Conservation (phyloP, 2,113 vertebrate genomes). For the Corythornis vintsioides region DNA sequence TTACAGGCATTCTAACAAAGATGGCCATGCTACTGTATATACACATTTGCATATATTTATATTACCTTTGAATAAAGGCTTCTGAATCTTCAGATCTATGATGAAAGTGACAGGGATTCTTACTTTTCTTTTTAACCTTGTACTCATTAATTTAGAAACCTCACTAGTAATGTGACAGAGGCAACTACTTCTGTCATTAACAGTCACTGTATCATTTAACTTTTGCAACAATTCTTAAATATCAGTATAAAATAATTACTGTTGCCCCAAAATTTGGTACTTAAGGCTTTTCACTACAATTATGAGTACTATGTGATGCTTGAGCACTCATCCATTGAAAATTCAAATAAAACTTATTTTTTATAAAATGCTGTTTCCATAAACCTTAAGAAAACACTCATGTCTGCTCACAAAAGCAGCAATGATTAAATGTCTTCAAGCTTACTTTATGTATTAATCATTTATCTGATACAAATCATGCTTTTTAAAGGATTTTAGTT, state of each 20-base stretch:
- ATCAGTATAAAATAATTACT: conserved; percentile 68
- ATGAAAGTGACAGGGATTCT: conserved; percentile 38
- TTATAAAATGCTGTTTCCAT: conserved; percentile 61
- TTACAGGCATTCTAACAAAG: conserved; percentile 75
- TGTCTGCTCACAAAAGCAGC: not conserved
- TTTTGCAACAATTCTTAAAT: conserved; percentile 72
- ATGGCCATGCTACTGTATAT: conserved; percentile 73
- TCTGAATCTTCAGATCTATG: conserved; percentile 65
- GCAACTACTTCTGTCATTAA: conserved; percentile 51
- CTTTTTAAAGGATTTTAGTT: conserved; percentile 56
- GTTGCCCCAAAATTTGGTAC: conserved; percentile 70
- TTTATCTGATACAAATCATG: conserved; percentile 57
- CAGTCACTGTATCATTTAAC: conserved; percentile 59
- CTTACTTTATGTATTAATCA: not conserved
- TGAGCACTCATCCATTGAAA: conserved; percentile 39
- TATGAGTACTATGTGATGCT: conserved; percentile 36
- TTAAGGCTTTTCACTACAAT: conserved; percentile 82
- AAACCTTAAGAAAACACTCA: conserved; percentile 66
- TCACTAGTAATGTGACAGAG: conserved; percentile 48
- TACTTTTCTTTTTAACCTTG: conserved; percentile 40
- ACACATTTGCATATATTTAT: conserved; percentile 79
- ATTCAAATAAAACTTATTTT: conserved; percentile 45
- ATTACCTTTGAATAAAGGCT: conserved; percentile 67
- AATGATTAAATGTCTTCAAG: conserved; percentile 19
- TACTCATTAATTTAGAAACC: conserved; percentile 51